A percentile compares a stretch with the other conserved stretches of the same genome.
Evolutionary conservation across 2,113 vertebrate species (phyloP).

Genomic region (Calyptommatus sinebrachiatus): DNA sequence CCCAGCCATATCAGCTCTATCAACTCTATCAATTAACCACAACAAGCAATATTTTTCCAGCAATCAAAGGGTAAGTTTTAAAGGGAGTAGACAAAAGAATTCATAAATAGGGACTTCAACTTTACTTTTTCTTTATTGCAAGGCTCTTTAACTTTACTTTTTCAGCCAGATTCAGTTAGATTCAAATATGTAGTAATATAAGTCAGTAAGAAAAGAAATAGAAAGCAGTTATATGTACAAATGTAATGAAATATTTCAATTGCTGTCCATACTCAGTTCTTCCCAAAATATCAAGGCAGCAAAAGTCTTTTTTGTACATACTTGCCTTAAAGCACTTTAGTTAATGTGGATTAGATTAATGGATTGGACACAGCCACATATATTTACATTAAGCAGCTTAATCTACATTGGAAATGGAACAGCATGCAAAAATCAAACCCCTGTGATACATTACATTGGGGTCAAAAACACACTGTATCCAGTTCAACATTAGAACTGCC

Average conservation of each 20-base stretch:
- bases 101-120: conserved; percentile 30
- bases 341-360: too few relatives aligned
- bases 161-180: conserved; percentile 20
- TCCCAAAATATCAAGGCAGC: neutral
- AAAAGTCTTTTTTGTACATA: neutral
- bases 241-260: conserved; percentile 21
- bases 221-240: conserved; percentile 15
- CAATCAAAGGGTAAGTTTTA: neutral
- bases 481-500: too few relatives aligned
- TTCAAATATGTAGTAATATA: conserved; percentile 22
- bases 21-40: conserved; percentile 21
- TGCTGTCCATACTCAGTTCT: neutral
- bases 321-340: neutral
- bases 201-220: conserved; percentile 15
- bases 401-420: too few relatives aligned
- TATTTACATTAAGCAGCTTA: too few relatives aligned
- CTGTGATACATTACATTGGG: neutral
- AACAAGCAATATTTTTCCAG: neutral
- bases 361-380: too few relatives aligned
- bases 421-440: too few relatives aligned
- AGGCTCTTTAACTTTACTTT: neutral
- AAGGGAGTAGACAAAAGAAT: conserved; percentile 31
- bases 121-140: too few relatives aligned
- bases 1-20: conserved; percentile 8
- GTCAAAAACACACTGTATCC: neutral